Evolutionary conservation across 2,888 invertebrate species (phyloP), one percentile per base, ranked within the genome.

Genomic region (Conops quadrifasciatus): DNA sequence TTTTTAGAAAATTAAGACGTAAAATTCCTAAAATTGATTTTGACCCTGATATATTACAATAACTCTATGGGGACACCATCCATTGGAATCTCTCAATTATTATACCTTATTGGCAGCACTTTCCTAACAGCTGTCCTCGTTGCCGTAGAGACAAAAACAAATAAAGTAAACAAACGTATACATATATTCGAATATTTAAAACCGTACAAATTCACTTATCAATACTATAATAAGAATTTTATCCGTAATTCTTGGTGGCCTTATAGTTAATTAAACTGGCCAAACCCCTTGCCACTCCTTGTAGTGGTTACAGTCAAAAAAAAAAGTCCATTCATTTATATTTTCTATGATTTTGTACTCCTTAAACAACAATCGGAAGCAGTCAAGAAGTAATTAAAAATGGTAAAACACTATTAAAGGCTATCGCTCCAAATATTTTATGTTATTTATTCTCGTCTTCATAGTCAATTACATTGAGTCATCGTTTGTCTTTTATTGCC

Each of bases 401-500:
- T 74, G 75, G 72, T 66, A 58, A 66, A 49, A 49, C 15, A 45
- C n/a, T n/a, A n/a, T n/a, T 26, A 59, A 16, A 62, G 16, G 30
- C 16, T 64, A 15, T 5, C 16, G 0, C 24, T 30, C 13, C 19
- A n/a, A n/a, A n/a, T n/a, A n/a, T n/a, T n/a, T n/a, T 5, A 9
- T 19, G 15, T 47, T 49, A 45, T 15, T 7, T 24, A 5, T 47
- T 16, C 26, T 47, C 5, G 4, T 64, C 43, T 2, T 62, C 21
- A 3, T 49, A 67, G 67, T 47, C 67, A 1, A n/a, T 59, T 30
- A 30, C 28, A 19, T 58, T 19, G 19, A 64, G 49, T 47, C 77
- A 76, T 47, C 77, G 85, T 64, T 83, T 87, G 75, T 82, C 85
- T 45, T 94, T 94, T 84, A 84, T 90, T 72, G 93, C 93, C 2